A percentile compares a stretch with the other conserved stretches of the same genome.
phyloP scores from a whole-genome alignment of 2,888 invertebrate genomes.

The Mythimna pallens region DNA sequence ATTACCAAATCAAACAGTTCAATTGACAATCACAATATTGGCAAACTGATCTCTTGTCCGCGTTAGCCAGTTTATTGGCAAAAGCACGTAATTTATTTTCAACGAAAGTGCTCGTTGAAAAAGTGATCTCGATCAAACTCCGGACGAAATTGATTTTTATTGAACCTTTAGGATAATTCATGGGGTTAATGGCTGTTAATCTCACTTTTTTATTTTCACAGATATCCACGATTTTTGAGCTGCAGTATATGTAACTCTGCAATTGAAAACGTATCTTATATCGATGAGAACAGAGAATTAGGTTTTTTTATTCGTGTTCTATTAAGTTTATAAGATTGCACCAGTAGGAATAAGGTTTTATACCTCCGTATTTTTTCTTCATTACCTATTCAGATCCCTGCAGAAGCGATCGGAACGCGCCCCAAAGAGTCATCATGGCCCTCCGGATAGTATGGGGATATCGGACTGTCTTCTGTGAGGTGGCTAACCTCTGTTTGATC shows the following conservation, averaged over 20 bases:
- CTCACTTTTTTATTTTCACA: conserved; percentile 11
- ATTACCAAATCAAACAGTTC: conserved; percentile 56
- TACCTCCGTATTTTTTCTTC: too few relatives aligned
- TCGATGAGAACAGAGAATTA: background rate
- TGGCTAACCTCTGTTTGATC: too few relatives aligned
- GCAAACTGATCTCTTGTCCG: conserved; percentile 47
- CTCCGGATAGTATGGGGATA: too few relatives aligned
- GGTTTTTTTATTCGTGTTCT: background rate
- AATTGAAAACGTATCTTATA: background rate
- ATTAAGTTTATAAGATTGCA: background rate
- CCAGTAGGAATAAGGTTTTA: background rate
- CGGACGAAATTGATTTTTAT: conserved; percentile 40
- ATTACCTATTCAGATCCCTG: too few relatives aligned
- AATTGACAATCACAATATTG: conserved; percentile 56
- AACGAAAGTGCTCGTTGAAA: conserved; percentile 23
- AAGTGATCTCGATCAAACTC: conserved; percentile 31
- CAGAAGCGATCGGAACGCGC: too few relatives aligned
- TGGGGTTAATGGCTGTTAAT: conserved; percentile 17
- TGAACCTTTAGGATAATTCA: conserved; percentile 36
- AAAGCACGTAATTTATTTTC: conserved; percentile 27
- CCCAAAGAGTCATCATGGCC: too few relatives aligned
- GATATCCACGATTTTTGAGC: conserved; percentile 3
- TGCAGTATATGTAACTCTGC: conserved; percentile 3
- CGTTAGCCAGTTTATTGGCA: conserved; percentile 40
- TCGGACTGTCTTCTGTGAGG: too few relatives aligned